Percentiles rank a stretch among this genome's conserved stretches.
phyloP scores from a whole-genome alignment of 2,888 invertebrate genomes.

The Galeopsomyia nigrocyanea region DNA sequence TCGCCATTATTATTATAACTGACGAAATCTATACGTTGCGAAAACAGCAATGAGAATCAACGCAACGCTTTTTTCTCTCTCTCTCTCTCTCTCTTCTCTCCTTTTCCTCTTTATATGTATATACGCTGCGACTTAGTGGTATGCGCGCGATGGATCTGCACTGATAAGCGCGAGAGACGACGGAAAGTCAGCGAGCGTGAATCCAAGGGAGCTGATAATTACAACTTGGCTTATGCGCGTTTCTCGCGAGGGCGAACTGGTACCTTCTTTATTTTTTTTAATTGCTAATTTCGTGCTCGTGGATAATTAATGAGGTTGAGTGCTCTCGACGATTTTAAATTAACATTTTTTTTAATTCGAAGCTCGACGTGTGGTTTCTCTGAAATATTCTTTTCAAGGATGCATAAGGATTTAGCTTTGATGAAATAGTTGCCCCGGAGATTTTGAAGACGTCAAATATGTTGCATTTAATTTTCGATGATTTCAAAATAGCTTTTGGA shows the following conservation, averaged over 20 bases:
- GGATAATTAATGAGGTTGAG: too few relatives aligned
- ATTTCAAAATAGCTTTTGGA: too few relatives aligned
- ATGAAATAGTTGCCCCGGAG: too few relatives aligned
- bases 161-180: background rate
- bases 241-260: slow-evolving; percentile 1
- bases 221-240: slow-evolving; percentile 13
- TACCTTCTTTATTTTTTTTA: too few relatives aligned
- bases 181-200: background rate
- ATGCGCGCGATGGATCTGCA: background rate
- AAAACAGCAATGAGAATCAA: background rate
- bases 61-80: background rate
- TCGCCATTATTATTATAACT: slow-evolving; percentile 1
- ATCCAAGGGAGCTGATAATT: slow-evolving; percentile 14
- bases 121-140: background rate
- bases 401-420: too few relatives aligned
- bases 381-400: too few relatives aligned
- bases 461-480: too few relatives aligned
- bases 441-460: too few relatives aligned
- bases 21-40: background rate
- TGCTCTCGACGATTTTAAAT: too few relatives aligned
- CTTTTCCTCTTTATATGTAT: background rate
- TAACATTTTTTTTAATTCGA: too few relatives aligned
- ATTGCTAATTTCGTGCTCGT: too few relatives aligned
- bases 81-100: background rate
- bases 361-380: too few relatives aligned